These are phyloP conservation scores for Myioborus melanocephalus DNA, from an alignment of 2,797 vertebrate species.

Conservation along the genomic window DNA sequence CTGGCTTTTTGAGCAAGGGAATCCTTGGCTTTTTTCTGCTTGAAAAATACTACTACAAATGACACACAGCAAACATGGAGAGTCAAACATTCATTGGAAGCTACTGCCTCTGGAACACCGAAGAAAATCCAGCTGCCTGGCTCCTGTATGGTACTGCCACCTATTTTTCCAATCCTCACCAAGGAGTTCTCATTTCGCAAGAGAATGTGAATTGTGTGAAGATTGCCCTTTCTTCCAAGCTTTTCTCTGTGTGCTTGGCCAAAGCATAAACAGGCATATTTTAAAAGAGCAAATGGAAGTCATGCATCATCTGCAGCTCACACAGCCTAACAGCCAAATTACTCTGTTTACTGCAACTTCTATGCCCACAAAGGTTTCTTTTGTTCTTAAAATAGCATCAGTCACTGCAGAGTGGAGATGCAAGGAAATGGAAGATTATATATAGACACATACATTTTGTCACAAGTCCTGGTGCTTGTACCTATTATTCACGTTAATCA, in stretches of 20 bases:
- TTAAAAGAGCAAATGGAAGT: background rate
- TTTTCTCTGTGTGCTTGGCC: background rate
- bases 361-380: background rate
- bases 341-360: background rate
- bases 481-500: conserved; percentile 14
- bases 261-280: background rate
- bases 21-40: background rate
- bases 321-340: background rate
- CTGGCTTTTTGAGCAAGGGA: background rate
- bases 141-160: background rate
- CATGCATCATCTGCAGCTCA: background rate
- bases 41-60: background rate
- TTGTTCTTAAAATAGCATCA: conserved; percentile 10
- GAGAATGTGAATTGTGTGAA: background rate
- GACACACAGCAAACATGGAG: background rate
- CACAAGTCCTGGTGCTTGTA: background rate
- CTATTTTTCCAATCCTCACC: background rate
- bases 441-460: background rate
- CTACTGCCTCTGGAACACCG: background rate
- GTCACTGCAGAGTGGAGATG: background rate
- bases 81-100: background rate
- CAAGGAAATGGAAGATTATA: background rate
- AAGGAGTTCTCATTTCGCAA: background rate
- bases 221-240: background rate
- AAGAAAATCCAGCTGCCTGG: background rate